Percentiles rank a stretch among this genome's conserved stretches.
phyloP scores from a whole-genome alignment of 1,140 invertebrate species.

The Oreohelix idahoensis region DNA sequence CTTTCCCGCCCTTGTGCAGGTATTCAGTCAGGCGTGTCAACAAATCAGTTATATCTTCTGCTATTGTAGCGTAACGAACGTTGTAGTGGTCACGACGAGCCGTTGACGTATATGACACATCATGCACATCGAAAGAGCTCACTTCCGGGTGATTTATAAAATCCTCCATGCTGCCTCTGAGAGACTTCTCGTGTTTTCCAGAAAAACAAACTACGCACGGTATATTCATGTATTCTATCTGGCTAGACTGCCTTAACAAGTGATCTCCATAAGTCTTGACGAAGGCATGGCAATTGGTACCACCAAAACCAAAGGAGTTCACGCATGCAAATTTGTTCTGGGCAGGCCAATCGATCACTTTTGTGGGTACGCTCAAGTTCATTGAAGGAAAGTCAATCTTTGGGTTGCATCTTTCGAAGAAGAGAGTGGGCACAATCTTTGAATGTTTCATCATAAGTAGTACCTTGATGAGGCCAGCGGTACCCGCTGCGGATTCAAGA shows the following conservation, averaged over 20 bases:
- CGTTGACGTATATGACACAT: conserved; percentile 51
- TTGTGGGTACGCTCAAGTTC: conserved; percentile 53
- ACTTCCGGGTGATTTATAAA: conserved; percentile 16
- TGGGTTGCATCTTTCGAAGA: conserved; percentile 55
- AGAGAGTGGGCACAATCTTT: conserved; percentile 55
- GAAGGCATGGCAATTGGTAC: conserved; percentile 60
- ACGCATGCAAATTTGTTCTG: conserved; percentile 46
- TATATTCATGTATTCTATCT: not conserved
- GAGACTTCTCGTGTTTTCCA: conserved; percentile 36
- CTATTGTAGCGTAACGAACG: conserved; percentile 38
- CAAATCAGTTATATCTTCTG: conserved; percentile 39
- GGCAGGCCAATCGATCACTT: conserved; percentile 66
- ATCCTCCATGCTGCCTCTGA: conserved; percentile 36
- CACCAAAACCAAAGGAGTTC: conserved; percentile 67
- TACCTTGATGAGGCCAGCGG: conserved; percentile 46
- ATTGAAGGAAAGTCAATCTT: conserved; percentile 51
- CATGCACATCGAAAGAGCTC: conserved; percentile 28
- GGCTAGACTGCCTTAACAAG: conserved; percentile 46
- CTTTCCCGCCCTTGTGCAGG: conserved; percentile 4
- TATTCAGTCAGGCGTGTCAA: not conserved
- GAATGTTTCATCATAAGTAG: conserved; percentile 63
- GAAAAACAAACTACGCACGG: conserved; percentile 41
- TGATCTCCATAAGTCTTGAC: conserved; percentile 39
- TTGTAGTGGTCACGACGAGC: conserved; percentile 47
- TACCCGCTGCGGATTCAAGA: conserved; percentile 43